Percentiles rank a stretch among this genome's conserved stretches.
These are phyloP conservation scores for Rhabdornis inornatus DNA, from an alignment of 2,113 vertebrate genomes.

Conservation along the genomic window DNA sequence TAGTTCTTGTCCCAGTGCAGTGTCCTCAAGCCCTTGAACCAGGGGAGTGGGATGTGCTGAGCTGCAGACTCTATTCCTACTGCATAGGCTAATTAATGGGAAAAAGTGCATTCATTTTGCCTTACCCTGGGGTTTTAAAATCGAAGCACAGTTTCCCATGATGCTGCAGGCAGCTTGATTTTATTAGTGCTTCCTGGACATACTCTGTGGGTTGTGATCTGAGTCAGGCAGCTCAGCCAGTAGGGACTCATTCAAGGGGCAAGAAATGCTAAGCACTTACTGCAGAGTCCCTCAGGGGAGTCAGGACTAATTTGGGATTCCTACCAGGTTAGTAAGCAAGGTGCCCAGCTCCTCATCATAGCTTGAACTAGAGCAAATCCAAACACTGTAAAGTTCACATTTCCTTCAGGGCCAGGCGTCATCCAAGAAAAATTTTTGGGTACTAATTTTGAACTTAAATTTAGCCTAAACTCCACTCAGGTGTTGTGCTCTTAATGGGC, in stretches of 20 bases:
- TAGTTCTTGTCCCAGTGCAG: background rate
- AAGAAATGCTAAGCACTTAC: background rate
- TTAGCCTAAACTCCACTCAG: background rate
- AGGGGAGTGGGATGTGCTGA: background rate
- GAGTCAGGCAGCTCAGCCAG: background rate
- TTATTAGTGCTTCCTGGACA: background rate
- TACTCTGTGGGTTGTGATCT: background rate
- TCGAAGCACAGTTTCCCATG: background rate
- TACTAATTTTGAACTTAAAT: background rate
- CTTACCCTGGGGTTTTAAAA: background rate
- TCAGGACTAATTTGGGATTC: background rate
- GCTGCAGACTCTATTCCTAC: background rate
- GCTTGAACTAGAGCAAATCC: background rate
- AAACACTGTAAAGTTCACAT: background rate
- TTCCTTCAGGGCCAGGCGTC: background rate
- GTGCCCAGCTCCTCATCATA: background rate
- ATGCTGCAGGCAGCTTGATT: background rate
- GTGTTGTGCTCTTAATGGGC: background rate
- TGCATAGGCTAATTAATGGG: background rate
- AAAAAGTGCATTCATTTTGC: background rate
- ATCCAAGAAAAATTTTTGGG: background rate
- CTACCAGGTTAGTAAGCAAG: background rate
- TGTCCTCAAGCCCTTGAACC: background rate
- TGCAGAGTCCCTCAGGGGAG: background rate
- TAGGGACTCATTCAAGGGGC: background rate